Conservation (phyloP, 2,888 invertebrate genomes). For the Parnassius apollo region DNA sequence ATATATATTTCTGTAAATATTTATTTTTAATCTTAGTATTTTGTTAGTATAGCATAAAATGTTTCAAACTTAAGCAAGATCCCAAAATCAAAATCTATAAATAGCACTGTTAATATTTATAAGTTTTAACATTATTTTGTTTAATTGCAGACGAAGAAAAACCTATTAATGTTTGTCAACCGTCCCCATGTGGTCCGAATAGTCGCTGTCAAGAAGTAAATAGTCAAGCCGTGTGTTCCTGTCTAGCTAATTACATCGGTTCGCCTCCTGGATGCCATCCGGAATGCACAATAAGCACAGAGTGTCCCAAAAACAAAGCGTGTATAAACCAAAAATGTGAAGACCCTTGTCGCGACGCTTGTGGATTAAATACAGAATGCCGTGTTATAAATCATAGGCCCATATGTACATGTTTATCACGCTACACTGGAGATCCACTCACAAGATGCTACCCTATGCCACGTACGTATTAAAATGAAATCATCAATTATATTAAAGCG, state of each 20-base stretch:
- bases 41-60: no score
- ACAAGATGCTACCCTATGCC: conserved; percentile 79
- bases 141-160: conserved; percentile 47
- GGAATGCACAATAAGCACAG: conserved; percentile 88
- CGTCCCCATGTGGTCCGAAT: conserved; percentile 88
- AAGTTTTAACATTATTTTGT: background rate
- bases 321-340: conserved; percentile 89
- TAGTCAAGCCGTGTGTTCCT: conserved; percentile 88
- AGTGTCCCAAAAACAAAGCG: conserved; percentile 86
- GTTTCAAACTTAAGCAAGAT: no score
- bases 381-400: conserved; percentile 90
- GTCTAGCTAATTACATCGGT: conserved; percentile 85
- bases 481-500: no score
- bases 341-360: conserved; percentile 87
- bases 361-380: conserved; percentile 86
- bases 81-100: no score
- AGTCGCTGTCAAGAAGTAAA: conserved; percentile 88
- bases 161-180: conserved; percentile 82
- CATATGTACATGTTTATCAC: conserved; percentile 85
- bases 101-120: no score
- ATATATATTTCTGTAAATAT: no score
- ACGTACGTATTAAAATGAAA: conserved; percentile 57
- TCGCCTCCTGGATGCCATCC: conserved; percentile 88
- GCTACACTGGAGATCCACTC: conserved; percentile 86
- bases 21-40: no score